Base-by-base conservation (phyloP, 2,888 invertebrate species). In the Caradrina clavipalpis region DNA sequence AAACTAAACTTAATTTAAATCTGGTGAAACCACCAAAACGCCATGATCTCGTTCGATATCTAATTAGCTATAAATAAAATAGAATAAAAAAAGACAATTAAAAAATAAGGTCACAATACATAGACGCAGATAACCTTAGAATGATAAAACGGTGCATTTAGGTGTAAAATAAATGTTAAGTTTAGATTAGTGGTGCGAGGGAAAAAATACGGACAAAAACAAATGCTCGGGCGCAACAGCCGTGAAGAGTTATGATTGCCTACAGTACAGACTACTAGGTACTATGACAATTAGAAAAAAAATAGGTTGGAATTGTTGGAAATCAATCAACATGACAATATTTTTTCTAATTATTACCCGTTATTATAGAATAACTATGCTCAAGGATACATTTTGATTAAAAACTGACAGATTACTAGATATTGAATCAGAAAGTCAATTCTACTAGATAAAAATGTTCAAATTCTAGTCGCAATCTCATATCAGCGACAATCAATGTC, bases 81-180 rank as follows among this genome's bases (percentile, higher is more conserved):
- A 86, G 88, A 89, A 88, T 87, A 84, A 67, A 67, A 54, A 61
- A 60, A 69, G 82, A 80, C 83, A 84, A 91, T 81, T 76, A 85
- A 90, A 89, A 88, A 90, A 88, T 87, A 84, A 92, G 90, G 91
- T 85, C 90, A 86, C 61, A 47, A 67, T 26, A 26, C 26, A 26
- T 69, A 22, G 61, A 66, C 71, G 51, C 73, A 83, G 84, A 86
- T 82, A 88, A 88, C 88, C 85, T 87, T 87, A 85, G 73, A 86
- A 67, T 78, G 82, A 87, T 88, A 88, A 89, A 86, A 87, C 86
- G 83, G 87, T 88, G 85, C 84, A 84, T 84, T 89, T 89, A 84
- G 88, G 87, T 87, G 88, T 86, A 86, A 88, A 87, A 89, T 87
- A 86, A 88, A 86, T 83, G 84, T 81, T 86, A 86, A 89, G 87